Conservation (phyloP, 2,797 vertebrate species). For the Zenarchopterus dispar region DNA sequence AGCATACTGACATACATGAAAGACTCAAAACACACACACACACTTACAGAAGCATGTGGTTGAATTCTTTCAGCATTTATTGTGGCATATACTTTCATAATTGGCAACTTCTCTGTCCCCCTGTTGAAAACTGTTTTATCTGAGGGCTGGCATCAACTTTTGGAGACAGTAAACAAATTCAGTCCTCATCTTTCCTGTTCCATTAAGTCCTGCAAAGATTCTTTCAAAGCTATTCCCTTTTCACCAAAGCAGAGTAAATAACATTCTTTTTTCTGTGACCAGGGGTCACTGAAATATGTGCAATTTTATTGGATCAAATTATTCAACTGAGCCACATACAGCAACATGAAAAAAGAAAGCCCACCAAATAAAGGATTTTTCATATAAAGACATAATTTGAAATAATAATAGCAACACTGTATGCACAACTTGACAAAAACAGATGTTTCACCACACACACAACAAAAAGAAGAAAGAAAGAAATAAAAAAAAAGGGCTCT, state of each 20-base stretch:
- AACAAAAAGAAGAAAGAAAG: too few relatives aligned
- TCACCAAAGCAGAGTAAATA: conserved; percentile 19
- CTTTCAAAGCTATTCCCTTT: conserved; percentile 16
- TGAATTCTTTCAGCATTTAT: conserved; percentile 10
- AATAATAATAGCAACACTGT: too few relatives aligned
- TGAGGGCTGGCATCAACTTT: conserved; percentile 23
- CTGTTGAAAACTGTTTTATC: conserved; percentile 30
- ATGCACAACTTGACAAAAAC: too few relatives aligned
- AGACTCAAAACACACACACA: not conserved
- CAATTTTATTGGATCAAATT: not conserved
- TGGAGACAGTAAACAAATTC: conserved; percentile 31
- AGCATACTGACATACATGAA: not conserved
- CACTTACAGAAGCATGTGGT: conserved; percentile 1
- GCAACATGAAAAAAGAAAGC: too few relatives aligned
- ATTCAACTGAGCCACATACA: conserved; percentile 1
- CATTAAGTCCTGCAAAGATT: conserved; percentile 6
- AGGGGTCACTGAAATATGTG: conserved; percentile 8
- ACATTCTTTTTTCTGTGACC: conserved; percentile 16
- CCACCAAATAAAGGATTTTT: too few relatives aligned
- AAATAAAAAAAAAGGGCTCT: too few relatives aligned
- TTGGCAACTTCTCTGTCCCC: conserved; percentile 25
- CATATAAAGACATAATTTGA: too few relatives aligned
- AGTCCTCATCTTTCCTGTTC: conserved; percentile 7
- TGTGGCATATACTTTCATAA: conserved; percentile 21
- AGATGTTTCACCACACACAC: too few relatives aligned